Base-by-base conservation (phyloP, 2,888 invertebrate species). In the Spisula subtruncata region DNA sequence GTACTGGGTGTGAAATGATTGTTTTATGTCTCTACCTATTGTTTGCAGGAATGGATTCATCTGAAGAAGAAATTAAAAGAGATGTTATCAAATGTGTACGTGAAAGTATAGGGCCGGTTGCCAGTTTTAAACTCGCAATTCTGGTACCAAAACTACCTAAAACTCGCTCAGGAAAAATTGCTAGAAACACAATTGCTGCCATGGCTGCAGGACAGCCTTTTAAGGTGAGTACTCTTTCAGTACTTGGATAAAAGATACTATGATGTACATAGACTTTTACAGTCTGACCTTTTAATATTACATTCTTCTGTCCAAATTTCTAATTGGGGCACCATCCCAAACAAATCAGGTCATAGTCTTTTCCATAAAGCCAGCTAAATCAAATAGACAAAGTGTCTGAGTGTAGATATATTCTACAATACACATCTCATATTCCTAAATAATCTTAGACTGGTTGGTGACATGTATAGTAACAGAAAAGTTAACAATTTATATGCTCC, bases 101-200 rank as follows among this genome's bases (percentile, higher is more conserved):
- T 90, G 97, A 97, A 81, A 96, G 98, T 71, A 98, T 98, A 84
- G 98, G 98, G 0, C 98, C 99, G 0, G 99, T 99, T 12, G 99
- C 99, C 0, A 98, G 98, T 0, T 98, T 99, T 96, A 98, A 98
- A 92, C 97, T 98, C 93, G 98, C 98, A 0, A 98, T 98, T 0
- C 97, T 98, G 0, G 98, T 99, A 0, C 98, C 97, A 25, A 98
- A 98, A 0, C 97, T 99, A 75, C 99, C 99, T 0, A 98, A 98
- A 89, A 99, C 99, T 0, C 97, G 99, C 85, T 99, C 99, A 0
- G 98, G 98, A 48, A 98, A 98, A 97, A 97, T 97, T n/a, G 97
- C 98, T 41, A 97, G 99, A 56, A 98, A 98, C 96, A 98, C 98
- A 0, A 98, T 99, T 93, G 97, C 98, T 0, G 98, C 98, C 95